phyloP scores from a whole-genome alignment of 2,888 invertebrate genomes.

The Caenorhabditis uteleia region DNA sequence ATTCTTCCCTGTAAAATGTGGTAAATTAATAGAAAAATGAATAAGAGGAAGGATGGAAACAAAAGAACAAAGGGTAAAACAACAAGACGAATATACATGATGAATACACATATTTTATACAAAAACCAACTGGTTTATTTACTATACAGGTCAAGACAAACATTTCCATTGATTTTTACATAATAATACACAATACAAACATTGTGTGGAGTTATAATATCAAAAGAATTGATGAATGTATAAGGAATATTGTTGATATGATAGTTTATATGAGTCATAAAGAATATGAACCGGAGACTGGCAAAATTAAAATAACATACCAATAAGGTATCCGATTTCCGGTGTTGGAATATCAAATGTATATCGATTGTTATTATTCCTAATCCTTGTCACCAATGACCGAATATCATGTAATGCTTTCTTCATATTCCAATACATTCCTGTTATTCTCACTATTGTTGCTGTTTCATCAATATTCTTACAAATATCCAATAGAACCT shows the following conservation, averaged over 20 bases:
- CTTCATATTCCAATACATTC: slow-evolving; percentile 28
- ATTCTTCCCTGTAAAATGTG: slow-evolving; percentile 19
- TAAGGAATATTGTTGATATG: not conserved
- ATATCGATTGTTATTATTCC: slow-evolving; percentile 24
- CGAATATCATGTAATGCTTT: slow-evolving; percentile 18
- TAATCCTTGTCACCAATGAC: slow-evolving; percentile 5
- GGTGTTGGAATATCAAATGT: slow-evolving; percentile 17
- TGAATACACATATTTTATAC: too few relatives aligned
- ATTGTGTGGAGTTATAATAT: slow-evolving; percentile 1
- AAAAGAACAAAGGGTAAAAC: not conserved
- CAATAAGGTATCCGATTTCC: slow-evolving; percentile 32
- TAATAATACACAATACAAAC: too few relatives aligned
- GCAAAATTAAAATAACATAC: too few relatives aligned
- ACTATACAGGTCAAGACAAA: too few relatives aligned
- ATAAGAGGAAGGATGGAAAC: not conserved
- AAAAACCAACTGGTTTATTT: too few relatives aligned
- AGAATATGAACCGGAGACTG: too few relatives aligned
- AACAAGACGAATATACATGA: not conserved
- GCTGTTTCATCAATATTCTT: slow-evolving; percentile 3
- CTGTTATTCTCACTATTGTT: slow-evolving; percentile 15
- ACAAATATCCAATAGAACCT: slow-evolving; percentile 29
- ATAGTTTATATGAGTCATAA: too few relatives aligned
- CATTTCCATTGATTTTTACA: too few relatives aligned
- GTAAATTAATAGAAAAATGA: not conserved
- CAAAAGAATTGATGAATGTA: not conserved